Evolutionary conservation across 2,888 invertebrate genomes (phyloP), one percentile per base, ranked within the genome.

Genomic region (Diabrotica balteata): DNA sequence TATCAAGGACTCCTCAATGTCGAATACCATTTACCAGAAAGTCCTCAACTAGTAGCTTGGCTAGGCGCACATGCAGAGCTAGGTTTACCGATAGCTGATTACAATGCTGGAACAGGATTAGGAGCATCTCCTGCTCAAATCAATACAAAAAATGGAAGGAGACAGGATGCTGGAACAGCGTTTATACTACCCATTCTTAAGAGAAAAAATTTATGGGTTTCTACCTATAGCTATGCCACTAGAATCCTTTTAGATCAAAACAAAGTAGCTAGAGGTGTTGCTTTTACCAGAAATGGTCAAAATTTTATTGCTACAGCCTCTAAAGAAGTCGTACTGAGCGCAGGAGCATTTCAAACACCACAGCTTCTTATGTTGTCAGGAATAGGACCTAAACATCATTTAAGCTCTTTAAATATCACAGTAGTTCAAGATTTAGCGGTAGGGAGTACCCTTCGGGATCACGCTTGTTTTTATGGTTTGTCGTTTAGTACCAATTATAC

Each of bases 301-400:
- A 85, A 85, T 73, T 88, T 83, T 68, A 75, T 80, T 8, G 86
- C 86, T 0, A 80, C 83, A 7, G 93, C 92, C 7, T 86, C 85
- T 5, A 92, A 90, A 72, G 94, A 93, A 83, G 88, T 95, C 1
- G 88, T 95, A 60, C 82, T 95, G 9, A 88, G 91, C 8, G 93
- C 93, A 0, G 95, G 95, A 7, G 85, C 91, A 0, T 90, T 95
- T 42, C 93, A 92, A 70, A 92, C 94, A 0, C 93, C 95, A 0
- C 94, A 95, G 80, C 82, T 95, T 8, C 82, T 96, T 55, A 90
- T 94, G 91, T 82, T 95, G 10, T 94, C 94, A 0, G 95, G 95
- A 8, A 85, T 94, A 45, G 92, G 92, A 0, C 92, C 92, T 0
- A 83, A 80, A 22, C 83, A 87, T 0, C 89, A 92, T 78, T 83